Evolutionary conservation across 2,797 vertebrate species (phyloP).

Genomic region (Amblyraja radiata): DNA sequence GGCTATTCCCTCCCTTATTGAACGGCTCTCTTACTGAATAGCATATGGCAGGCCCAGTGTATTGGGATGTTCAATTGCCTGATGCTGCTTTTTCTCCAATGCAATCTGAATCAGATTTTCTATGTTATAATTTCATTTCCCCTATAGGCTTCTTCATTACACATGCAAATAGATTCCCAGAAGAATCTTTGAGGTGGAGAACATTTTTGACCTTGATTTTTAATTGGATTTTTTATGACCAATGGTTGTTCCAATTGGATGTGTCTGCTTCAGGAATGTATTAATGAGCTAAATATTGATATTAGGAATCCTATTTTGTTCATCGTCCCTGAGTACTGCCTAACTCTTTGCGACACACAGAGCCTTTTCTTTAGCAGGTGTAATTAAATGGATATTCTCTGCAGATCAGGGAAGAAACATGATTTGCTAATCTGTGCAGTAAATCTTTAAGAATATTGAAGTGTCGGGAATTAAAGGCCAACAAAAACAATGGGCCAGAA

Average conservation of each 20-base stretch:
- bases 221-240: constrained; percentile 55
- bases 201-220: constrained; percentile 63
- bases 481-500: neutral
- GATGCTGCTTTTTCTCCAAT: constrained; percentile 57
- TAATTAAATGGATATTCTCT: neutral
- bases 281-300: constrained; percentile 46
- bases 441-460: neutral
- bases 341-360: neutral
- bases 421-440: constrained; percentile 43
- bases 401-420: constrained; percentile 41
- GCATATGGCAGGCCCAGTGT: constrained; percentile 52
- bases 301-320: constrained; percentile 41
- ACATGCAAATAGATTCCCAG: constrained; percentile 57
- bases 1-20: constrained; percentile 51
- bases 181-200: constrained; percentile 51
- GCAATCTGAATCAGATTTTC: constrained; percentile 64
- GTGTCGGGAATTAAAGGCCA: neutral
- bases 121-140: constrained; percentile 72
- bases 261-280: constrained; percentile 40
- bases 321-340: neutral
- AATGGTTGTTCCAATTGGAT: constrained; percentile 40
- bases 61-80: constrained; percentile 59
- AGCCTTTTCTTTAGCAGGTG: neutral
- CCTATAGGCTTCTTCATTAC: constrained; percentile 57
- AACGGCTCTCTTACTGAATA: constrained; percentile 53